Evolutionary conservation across 37 sponge, comb jelly and placozoan species (phyloP), one percentile per base, ranked within the genome.

Genomic region (Spongia lamella): DNA sequence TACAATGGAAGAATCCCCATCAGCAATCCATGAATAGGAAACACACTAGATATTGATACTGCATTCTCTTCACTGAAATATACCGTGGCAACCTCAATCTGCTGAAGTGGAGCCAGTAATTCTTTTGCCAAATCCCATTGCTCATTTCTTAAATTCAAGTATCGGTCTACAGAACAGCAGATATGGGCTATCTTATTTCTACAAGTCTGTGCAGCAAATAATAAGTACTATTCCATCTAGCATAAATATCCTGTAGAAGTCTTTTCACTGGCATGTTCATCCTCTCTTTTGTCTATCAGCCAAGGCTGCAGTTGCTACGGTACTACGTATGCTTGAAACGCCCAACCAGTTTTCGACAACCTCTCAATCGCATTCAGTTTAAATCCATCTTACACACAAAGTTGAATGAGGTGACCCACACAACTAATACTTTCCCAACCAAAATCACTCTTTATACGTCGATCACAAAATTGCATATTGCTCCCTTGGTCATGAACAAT

Each of bases 41-140:
- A n/a, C n/a, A n/a, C n/a, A n/a, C n/a, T n/a, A n/a, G n/a, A n/a
- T n/a, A n/a, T n/a, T n/a, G n/a, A n/a, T n/a, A n/a, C n/a, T n/a
- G n/a, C n/a, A n/a, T n/a, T n/a, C n/a, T n/a, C n/a, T n/a, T n/a
- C n/a, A n/a, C n/a, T n/a, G n/a, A n/a, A n/a, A 43, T 9, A 9
- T 43, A 43, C 47, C 9, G 47, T 5, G 47, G 47, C 5, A 43
- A 9, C 5, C 5, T 5, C 5, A 43, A 9, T 43, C 47, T 43
- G 47, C 7, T 13, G 7, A 43, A 9, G 47, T 43, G 47, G 9
- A 43, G 47, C 9, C 9, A 9, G 9, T 43, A 43, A n/a, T n/a
- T n/a, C n/a, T n/a, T n/a, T n/a, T n/a, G n/a, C n/a, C n/a, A 75
- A 31, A 33, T 61, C 63, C 76, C 76, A 75, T 36, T 75, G 76